A percentile compares a stretch with the other conserved stretches of the same genome.
These are phyloP conservation scores for Heteractis magnifica DNA, from an alignment of 92 coral and sea anemone species.

Conservation along the genomic window DNA sequence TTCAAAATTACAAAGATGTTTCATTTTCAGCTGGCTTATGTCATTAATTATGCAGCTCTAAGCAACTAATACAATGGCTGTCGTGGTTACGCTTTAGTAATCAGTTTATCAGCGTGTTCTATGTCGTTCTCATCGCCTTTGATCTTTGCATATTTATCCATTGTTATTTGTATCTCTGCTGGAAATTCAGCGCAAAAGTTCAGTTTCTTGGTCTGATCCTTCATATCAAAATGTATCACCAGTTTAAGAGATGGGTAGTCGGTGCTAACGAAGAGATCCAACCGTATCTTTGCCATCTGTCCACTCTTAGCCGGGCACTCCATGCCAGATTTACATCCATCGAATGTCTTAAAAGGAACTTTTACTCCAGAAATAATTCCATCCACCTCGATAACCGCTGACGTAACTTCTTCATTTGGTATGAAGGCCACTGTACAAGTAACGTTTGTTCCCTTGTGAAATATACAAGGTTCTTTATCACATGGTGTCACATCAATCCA, in stretches of 20 bases:
- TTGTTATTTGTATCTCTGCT: neutral
- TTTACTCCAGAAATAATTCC: neutral
- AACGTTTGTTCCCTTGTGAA: constrained; percentile 22
- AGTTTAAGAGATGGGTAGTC: neutral
- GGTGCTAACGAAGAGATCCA: neutral
- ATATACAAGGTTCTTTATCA: constrained; percentile 3
- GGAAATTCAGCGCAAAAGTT: constrained; percentile 1
- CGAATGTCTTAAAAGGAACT: neutral
- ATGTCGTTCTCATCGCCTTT: neutral
- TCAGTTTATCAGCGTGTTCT: neutral
- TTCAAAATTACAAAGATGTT: too few species aligned
- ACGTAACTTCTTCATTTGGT: constrained; percentile 4
- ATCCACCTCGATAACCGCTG: neutral
- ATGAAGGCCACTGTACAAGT: neutral
- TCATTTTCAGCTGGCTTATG: too few species aligned
- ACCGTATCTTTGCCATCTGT: neutral
- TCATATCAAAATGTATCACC: neutral
- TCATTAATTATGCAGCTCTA: too few species aligned
- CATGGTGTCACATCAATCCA: constrained; percentile 12
- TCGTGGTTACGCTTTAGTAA: neutral
- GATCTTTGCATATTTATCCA: too few species aligned
- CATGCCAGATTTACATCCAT: neutral
- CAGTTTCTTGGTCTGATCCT: constrained; percentile 1
- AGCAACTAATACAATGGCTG: too few species aligned
- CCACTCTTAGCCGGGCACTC: neutral